phyloP scores from a whole-genome alignment of 2,888 invertebrate species.

The Oithona nana region DNA sequence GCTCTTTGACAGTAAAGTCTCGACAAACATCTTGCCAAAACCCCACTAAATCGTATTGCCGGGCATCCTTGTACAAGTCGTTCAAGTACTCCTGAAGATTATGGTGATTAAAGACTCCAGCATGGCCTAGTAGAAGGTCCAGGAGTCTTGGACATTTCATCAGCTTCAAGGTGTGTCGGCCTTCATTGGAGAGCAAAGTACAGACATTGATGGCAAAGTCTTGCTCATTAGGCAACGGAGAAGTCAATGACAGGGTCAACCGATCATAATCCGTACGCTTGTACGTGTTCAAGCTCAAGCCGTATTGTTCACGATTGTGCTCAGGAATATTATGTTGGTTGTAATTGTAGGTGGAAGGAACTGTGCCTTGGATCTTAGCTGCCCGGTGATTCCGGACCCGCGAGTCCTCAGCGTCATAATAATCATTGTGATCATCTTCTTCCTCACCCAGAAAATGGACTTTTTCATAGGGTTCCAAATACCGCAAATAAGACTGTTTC shows the following conservation, averaged over 20 bases:
- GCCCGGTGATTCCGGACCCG: constrained; percentile 48
- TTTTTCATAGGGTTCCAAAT: constrained; percentile 70
- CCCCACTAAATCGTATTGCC: constrained; percentile 8
- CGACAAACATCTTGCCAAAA: constrained; percentile 15
- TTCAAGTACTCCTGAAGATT: constrained; percentile 19
- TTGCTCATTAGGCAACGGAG: constrained; percentile 95
- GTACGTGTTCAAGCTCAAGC: constrained; percentile 20
- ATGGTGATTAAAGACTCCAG: constrained; percentile 80
- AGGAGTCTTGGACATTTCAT: constrained; percentile 67
- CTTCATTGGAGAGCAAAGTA: constrained; percentile 82
- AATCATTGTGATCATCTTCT: constrained; percentile 52
- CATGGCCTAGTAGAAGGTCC: constrained; percentile 74
- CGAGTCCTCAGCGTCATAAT: constrained; percentile 42
- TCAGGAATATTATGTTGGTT: constrained; percentile 45
- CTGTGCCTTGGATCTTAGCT: constrained; percentile 41
- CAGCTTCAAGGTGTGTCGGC: constrained; percentile 65
- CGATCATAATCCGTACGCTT: constrained; percentile 48
- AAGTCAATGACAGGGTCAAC: constrained; percentile 68
- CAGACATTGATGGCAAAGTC: constrained; percentile 96
- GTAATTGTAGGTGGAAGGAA: constrained; percentile 56
- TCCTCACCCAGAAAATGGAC: constrained; percentile 76
- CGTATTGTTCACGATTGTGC: constrained; percentile 20
- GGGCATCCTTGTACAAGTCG: constrained; percentile 5
- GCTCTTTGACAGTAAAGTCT: constrained; percentile 1
- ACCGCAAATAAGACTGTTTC: constrained; percentile 58